phyloP scores from a whole-genome alignment of 2,113 vertebrate genomes.

The Phyllostomus hastatus region DNA sequence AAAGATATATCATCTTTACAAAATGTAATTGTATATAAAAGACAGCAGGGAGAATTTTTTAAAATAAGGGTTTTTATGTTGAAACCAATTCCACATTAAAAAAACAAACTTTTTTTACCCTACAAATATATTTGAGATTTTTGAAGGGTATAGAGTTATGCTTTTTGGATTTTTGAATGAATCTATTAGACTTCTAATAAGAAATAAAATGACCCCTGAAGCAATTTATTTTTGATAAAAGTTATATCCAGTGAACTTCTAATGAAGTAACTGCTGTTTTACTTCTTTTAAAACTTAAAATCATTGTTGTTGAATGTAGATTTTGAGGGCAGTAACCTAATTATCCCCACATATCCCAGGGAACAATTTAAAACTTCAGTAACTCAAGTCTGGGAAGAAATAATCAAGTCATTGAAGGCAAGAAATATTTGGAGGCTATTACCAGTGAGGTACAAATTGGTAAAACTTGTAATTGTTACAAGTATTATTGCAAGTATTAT shows the following conservation, averaged over 20 bases:
- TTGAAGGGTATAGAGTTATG: neutral
- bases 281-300: conserved; percentile 55
- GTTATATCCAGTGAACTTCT: neutral
- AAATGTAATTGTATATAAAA: neutral
- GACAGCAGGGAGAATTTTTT: conserved; percentile 1
- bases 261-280: conserved; percentile 39
- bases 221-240: neutral
- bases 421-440: conserved; percentile 40
- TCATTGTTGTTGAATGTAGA: conserved; percentile 34
- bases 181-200: neutral
- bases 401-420: conserved; percentile 33
- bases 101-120: neutral
- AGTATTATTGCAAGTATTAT: neutral
- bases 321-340: conserved; percentile 37
- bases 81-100: neutral
- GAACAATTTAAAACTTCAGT: conserved; percentile 40
- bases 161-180: conserved; percentile 23
- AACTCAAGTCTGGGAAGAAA: conserved; percentile 43
- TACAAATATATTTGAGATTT: neutral
- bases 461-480: conserved; percentile 46
- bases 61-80: neutral
- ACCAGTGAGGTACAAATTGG: neutral
- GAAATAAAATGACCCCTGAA: conserved; percentile 20
- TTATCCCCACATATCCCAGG: conserved; percentile 32
- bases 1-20: neutral